Evolutionary conservation across 2,888 invertebrate species (phyloP), one percentile per base, ranked within the genome.

Genomic region (Rhagophthalmus giganteus): DNA sequence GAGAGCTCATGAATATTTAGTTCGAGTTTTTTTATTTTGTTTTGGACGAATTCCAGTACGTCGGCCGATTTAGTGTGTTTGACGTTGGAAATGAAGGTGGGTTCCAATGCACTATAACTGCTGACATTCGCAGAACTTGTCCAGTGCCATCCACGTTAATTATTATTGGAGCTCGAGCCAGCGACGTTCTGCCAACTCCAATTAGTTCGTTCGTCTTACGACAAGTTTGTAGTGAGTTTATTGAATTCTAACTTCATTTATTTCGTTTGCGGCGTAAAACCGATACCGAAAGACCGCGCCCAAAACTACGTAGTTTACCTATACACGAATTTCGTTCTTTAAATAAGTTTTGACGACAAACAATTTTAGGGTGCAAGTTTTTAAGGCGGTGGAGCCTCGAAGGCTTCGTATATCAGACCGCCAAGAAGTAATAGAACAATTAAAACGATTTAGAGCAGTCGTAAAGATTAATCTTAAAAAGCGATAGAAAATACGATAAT

Each of bases 71-170:
- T 28, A 32, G 42, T 50, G 50, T 28, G 40, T 45, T 45, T 51
- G 51, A 51, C 51, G 38, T 39, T 33, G 20, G 45, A 39, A 44
- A 51, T 40, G 28, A 45, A 51, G 45, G 51, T 51, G 51, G 38
- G 26, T 20, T 16, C 32, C 27, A n/a, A 39, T 39, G 27, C 35
- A 28, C 32, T n/a, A n/a, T 28, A 33, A 31, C 47, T 35, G 34
- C 37, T 51, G 51, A 51, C 51, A 51, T 28, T 16, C 12, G 15
- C 51, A 51, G 51, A 37, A 32, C 15, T 40, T 35, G 51, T 44
- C 50, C 44, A 50, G 50, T 50, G 27, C 39, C 44, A 50, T 44
- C 51, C 33, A 45, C 30, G 51, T 51, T 51, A 51, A 51, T 51
- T 51, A 51, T 51, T 49, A 30, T n/a, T 11, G 12, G 37, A 27